phyloP scores from a whole-genome alignment of 2,113 vertebrate species.

The Coracopsis vasa region DNA sequence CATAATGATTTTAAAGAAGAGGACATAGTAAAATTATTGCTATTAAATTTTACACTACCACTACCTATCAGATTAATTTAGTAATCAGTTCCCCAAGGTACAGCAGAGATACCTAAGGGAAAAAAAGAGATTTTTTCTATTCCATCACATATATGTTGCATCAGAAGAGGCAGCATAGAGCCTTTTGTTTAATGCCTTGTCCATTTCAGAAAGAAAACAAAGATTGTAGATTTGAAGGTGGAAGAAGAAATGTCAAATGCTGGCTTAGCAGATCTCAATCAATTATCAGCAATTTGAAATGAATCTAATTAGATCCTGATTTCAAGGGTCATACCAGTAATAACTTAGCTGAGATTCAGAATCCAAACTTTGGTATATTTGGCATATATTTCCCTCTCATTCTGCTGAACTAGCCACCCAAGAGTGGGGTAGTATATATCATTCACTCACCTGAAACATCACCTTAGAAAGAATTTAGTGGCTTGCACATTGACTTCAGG shows the following conservation, averaged over 20 bases:
- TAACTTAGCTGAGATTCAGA: neutral
- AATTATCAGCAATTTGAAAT: neutral
- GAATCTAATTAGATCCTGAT: neutral
- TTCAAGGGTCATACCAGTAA: neutral
- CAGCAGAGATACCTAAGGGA: neutral
- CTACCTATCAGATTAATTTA: neutral
- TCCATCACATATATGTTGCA: neutral
- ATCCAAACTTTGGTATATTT: neutral
- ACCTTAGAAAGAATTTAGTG: neutral
- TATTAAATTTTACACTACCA: neutral
- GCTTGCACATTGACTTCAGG: neutral
- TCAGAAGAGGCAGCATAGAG: neutral
- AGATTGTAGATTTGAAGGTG: neutral
- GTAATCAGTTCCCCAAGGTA: neutral
- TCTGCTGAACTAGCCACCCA: neutral
- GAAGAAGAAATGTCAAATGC: neutral
- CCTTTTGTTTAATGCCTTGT: neutral
- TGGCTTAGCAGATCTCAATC: neutral
- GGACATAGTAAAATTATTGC: neutral
- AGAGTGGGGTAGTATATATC: neutral
- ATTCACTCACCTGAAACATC: neutral
- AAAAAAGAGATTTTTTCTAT: neutral
- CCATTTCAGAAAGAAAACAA: neutral
- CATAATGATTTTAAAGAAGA: neutral
- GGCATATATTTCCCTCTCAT: neutral